phyloP scores from a whole-genome alignment of 2,888 invertebrate genomes.

The Xylophagus ater region DNA sequence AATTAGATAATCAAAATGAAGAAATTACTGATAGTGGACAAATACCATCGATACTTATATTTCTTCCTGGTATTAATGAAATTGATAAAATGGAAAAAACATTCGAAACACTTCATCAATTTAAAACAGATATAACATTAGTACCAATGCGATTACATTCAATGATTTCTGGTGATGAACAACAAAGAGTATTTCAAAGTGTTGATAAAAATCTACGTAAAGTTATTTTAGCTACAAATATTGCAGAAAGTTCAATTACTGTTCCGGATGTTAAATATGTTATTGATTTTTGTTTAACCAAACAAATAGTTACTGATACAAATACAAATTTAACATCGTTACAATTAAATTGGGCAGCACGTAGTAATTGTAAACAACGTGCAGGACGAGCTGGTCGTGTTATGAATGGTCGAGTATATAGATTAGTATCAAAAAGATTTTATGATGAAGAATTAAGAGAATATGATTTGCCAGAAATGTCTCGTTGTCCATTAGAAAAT shows the following conservation, averaged over 20 bases:
- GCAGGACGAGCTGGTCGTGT: conserved; percentile 86
- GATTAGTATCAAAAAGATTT: conserved; percentile 57
- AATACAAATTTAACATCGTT: conserved; percentile 56
- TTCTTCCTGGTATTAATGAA: conserved; percentile 79
- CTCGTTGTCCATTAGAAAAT: conserved; percentile 68
- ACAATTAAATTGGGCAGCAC: conserved; percentile 77
- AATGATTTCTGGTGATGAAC: conserved; percentile 66
- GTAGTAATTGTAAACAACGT: conserved; percentile 79
- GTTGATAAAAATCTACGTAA: conserved; percentile 47
- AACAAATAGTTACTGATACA: conserved; percentile 63
- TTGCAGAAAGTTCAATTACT: conserved; percentile 86
- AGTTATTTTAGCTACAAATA: conserved; percentile 80
- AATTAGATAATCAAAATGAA: conserved; percentile 33
- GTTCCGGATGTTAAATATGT: conserved; percentile 79
- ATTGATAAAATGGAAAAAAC: conserved; percentile 64
- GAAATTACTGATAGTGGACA: conserved; percentile 22
- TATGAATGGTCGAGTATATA: conserved; percentile 72
- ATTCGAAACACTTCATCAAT: conserved; percentile 28
- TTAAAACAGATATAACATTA: conserved; percentile 20
- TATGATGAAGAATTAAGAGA: conserved; percentile 47
- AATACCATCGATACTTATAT: conserved; percentile 66
- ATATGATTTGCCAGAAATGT: conserved; percentile 62
- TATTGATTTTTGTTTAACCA: conserved; percentile 89
- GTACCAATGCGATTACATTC: conserved; percentile 50
- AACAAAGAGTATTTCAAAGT: conserved; percentile 45